Evolutionary conservation across 2,113 vertebrate genomes (phyloP).

Genomic region (Oryzias melastigma): DNA sequence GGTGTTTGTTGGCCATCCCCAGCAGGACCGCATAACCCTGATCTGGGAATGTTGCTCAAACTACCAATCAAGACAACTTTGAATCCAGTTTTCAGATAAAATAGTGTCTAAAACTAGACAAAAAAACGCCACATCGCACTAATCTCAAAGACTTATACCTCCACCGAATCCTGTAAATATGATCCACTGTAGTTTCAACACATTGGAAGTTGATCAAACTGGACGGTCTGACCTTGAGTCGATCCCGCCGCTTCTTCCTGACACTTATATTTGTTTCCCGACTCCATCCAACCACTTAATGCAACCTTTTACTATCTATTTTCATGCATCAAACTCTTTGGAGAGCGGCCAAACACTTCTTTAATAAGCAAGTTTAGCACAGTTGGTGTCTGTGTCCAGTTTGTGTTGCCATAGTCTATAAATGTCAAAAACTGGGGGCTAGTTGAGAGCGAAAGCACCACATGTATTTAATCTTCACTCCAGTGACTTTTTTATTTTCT

Average conservation of each 20-base stretch:
- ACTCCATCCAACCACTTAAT: slow-evolving; percentile 59
- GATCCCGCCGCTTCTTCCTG: slow-evolving; percentile 55
- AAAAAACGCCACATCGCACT: slow-evolving; percentile 10
- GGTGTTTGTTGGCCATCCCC: slow-evolving; percentile 45
- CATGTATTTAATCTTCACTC: no score
- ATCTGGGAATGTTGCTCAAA: no score
- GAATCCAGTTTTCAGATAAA: no score
- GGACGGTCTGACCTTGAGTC: slow-evolving; percentile 42
- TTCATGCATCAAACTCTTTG: slow-evolving; percentile 44
- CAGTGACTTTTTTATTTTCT: no score
- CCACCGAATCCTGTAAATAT: not conserved
- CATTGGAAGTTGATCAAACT: slow-evolving; percentile 38
- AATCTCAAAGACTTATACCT: slow-evolving; percentile 22
- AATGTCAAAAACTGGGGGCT: no score
- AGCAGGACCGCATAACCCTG: slow-evolving; percentile 6
- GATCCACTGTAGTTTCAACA: no score
- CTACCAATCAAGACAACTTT: no score
- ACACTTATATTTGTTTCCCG: slow-evolving; percentile 56
- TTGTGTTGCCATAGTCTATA: no score
- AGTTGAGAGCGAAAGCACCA: no score
- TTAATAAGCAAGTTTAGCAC: not conserved
- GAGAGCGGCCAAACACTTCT: slow-evolving; percentile 49
- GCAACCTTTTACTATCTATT: slow-evolving; percentile 58
- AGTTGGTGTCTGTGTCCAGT: no score
- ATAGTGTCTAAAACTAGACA: no score